These are phyloP conservation scores for Bombus impatiens DNA, from an alignment of 1,140 invertebrate genomes.

Conservation along the genomic window DNA sequence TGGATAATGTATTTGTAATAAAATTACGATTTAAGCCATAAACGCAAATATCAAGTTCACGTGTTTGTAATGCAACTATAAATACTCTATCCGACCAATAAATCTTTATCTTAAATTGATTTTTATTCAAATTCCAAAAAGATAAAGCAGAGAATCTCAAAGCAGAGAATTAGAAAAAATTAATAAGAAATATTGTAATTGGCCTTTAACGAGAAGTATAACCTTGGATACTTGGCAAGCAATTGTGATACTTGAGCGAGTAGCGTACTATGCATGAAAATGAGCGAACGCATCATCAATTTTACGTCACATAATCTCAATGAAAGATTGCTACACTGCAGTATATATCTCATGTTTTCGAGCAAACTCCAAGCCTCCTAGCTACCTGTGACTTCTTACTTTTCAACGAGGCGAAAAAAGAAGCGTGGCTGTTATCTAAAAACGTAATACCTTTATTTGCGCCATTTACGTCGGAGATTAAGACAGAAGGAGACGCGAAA, in stretches of 20 bases:
- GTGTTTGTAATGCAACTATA: no score
- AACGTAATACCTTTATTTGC: not conserved
- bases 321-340: not conserved
- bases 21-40: no score
- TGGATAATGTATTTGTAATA: no score
- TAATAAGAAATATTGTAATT: not conserved
- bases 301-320: not conserved
- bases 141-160: no score
- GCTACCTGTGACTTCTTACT: not conserved
- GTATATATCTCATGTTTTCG: not conserved
- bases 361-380: not conserved
- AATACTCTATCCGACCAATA: no score
- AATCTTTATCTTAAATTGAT: no score
- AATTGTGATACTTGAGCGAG: not conserved
- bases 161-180: not conserved
- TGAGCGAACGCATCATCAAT: not conserved
- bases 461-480: not conserved
- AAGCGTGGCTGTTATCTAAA: conserved; percentile 7
- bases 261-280: not conserved
- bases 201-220: not conserved
- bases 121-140: no score
- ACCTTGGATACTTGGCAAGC: not conserved
- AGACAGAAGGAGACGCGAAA: not conserved
- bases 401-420: not conserved
- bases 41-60: no score